Conservation (phyloP, 2,113 vertebrate genomes). For the Mixornis gularis region DNA sequence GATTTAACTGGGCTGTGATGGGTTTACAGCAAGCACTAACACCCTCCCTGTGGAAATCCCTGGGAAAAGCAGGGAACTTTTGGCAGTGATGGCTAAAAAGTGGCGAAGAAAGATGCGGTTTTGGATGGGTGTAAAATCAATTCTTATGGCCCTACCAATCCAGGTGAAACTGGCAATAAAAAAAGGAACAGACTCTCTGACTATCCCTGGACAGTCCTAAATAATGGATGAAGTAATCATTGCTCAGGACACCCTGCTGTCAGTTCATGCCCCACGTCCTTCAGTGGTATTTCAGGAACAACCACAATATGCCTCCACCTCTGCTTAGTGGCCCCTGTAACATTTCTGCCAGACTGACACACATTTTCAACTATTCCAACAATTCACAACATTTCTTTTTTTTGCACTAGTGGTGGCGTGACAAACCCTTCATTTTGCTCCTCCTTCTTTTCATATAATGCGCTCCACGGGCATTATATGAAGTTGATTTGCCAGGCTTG, state of each 20-base stretch:
- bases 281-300: not conserved
- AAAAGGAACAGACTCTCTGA: not conserved
- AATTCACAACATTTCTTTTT: not conserved
- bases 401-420: not conserved
- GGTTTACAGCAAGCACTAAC: not conserved
- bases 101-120: rapidly evolving
- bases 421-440: slow-evolving; percentile 8
- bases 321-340: not conserved
- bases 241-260: not conserved
- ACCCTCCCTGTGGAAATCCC: not conserved
- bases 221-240: not conserved
- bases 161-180: not conserved
- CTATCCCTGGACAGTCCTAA: not conserved
- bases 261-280: not conserved
- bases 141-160: not conserved
- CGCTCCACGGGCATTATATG: not conserved
- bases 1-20: not conserved
- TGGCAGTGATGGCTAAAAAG: not conserved
- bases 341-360: not conserved
- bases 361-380: not conserved
- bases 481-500: slow-evolving; percentile 40
- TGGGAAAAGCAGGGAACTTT: not conserved
- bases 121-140: not conserved
- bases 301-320: not conserved
- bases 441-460: slow-evolving; percentile 28